phyloP scores from a whole-genome alignment of 2,113 vertebrate genomes.

The Hippocampus guttulatus region DNA sequence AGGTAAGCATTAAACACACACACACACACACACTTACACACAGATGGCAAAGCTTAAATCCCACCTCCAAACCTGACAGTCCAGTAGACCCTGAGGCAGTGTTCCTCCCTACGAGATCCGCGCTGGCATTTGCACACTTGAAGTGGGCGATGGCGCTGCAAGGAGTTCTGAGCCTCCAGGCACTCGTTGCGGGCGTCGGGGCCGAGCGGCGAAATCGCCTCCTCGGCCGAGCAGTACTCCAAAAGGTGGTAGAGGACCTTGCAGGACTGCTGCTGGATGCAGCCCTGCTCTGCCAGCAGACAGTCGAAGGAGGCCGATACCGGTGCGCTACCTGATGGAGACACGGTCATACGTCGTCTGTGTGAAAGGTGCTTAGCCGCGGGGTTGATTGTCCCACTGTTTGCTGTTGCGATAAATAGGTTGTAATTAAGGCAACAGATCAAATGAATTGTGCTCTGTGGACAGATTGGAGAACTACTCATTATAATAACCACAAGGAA shows the following conservation, averaged over 20 bases:
- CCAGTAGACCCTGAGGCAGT: constrained; percentile 86
- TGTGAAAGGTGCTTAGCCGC: not conserved
- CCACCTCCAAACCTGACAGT: constrained; percentile 79
- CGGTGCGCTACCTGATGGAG: constrained; percentile 49
- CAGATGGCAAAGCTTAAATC: constrained; percentile 9
- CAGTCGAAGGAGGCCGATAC: constrained; percentile 71
- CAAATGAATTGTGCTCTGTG: constrained; percentile 10
- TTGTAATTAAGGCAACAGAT: constrained; percentile 31
- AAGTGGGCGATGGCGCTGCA: constrained; percentile 77
- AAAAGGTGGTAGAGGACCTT: constrained; percentile 74
- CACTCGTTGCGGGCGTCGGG: constrained; percentile 69
- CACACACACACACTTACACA: constrained; percentile 2
- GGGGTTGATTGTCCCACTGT: constrained; percentile 8
- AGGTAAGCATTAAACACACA: not conserved
- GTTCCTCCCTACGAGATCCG: constrained; percentile 81
- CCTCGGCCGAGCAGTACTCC: constrained; percentile 74
- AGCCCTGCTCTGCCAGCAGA: constrained; percentile 76
- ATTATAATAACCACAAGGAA: constrained; percentile 16
- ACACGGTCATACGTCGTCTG: not conserved
- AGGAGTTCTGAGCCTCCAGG: constrained; percentile 73
- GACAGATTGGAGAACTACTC: constrained; percentile 14
- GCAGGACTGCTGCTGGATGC: constrained; percentile 75
- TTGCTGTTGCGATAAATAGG: constrained; percentile 15
- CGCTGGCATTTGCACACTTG: constrained; percentile 83
- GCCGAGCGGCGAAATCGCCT: constrained; percentile 61